phyloP scores from a whole-genome alignment of 2,113 vertebrate genomes.

The Brevimyrus niger region DNA sequence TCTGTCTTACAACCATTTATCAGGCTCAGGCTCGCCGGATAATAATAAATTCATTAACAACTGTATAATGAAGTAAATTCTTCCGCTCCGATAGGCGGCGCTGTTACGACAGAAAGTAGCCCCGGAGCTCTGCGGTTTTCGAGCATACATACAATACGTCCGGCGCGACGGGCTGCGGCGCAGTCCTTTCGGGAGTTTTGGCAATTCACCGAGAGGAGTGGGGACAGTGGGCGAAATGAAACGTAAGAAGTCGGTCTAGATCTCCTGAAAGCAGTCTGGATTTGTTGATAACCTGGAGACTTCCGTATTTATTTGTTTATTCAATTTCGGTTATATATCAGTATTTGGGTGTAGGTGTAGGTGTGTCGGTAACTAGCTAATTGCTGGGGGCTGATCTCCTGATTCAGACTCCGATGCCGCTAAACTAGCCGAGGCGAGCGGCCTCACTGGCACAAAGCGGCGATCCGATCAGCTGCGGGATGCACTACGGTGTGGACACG shows the following conservation, averaged over 20 bases:
- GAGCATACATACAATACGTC: neutral
- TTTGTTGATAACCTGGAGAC: neutral
- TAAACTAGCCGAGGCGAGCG: neutral
- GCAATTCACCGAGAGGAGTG: neutral
- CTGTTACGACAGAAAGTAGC: neutral
- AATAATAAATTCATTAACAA: neutral
- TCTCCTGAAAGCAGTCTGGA: neutral
- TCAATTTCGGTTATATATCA: neutral
- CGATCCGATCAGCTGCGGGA: neutral
- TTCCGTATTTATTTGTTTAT: neutral
- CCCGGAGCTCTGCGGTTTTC: conserved; percentile 12
- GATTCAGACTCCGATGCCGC: neutral
- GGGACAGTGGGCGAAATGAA: neutral
- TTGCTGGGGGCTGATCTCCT: neutral
- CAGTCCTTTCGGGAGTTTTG: neutral
- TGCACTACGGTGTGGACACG: neutral
- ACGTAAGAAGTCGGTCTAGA: neutral
- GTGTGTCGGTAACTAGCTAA: neutral
- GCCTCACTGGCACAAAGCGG: neutral
- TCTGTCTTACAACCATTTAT: neutral
- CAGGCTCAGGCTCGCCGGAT: neutral
- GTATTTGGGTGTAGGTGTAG: neutral
- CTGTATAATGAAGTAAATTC: neutral
- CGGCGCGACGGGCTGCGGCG: neutral
- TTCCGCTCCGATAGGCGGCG: conserved; percentile 19